Evolutionary conservation across 2,888 invertebrate genomes (phyloP), one percentile per base, ranked within the genome.

Genomic region (Drosophila kanekoi): DNA sequence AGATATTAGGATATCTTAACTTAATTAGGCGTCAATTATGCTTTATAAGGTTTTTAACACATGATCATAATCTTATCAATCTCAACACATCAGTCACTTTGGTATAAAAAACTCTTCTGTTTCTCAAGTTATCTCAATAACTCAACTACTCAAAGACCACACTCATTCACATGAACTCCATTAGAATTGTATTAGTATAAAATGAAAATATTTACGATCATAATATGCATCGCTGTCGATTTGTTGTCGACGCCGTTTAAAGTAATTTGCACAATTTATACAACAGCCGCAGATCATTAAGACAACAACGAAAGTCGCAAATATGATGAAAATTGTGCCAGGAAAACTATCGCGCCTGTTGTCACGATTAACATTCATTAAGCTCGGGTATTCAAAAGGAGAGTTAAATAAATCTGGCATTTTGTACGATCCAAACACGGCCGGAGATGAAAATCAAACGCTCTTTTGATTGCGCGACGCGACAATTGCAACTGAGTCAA

Each of bases 151-250:
- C n/a, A 18, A 18, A 18, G 18, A 18, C 18, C 3, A 18, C 18
- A 18, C 18, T 18, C 18, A 18, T 18, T 18, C 18, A 18, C 18
- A 18, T 3, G 3, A 2, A 18, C 18, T 18, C 18, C 3, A 3
- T 40, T 14, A 16, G 3, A n/a, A 28, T 28, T 9, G n/a, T 10
- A n/a, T 20, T 32, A 47, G 14, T 32, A 14, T 9, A n/a, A 32
- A 54, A 28, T 28, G 8, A 2, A 8, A 8, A 28, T 65, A 65
- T 57, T 68, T 60, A 67, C 59, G 5, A 44, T 51, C 38, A 20
- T 0, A 1, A n/a, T 10, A 41, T 18, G 16, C 51, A 28, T 28
- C 8, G 8, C 38, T 16, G 3, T 14, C 10, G 3, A 18, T 8
- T 9, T 18, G 3, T 20, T 48, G 14, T 10, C 18, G 32, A 13